Evolutionary conservation across 2,113 vertebrate genomes (phyloP).

Genomic region (Recurvirostra avosetta): DNA sequence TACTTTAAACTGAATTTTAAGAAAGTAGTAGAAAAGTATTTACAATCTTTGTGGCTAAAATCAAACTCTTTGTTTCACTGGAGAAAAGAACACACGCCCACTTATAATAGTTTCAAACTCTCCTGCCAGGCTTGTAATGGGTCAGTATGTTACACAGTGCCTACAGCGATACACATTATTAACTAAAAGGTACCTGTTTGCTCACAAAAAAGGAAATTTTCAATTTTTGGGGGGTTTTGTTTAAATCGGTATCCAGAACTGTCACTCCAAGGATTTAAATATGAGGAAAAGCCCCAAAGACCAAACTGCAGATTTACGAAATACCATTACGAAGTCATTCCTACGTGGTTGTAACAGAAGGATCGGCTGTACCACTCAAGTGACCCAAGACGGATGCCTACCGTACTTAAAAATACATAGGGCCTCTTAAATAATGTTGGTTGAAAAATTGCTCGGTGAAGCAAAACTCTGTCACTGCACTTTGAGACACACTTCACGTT

Average conservation of each 20-base stretch:
- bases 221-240: neutral
- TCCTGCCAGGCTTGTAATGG: neutral
- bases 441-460: neutral
- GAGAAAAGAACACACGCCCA: neutral
- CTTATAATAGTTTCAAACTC: neutral
- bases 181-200: too few species aligned
- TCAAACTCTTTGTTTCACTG: neutral
- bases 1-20: neutral
- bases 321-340: neutral
- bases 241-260: neutral
- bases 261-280: neutral
- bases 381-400: neutral
- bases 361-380: neutral
- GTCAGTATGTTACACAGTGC: neutral
- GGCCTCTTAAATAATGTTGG: neutral
- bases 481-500: neutral
- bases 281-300: neutral
- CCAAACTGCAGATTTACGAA: neutral
- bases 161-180: rapidly evolving
- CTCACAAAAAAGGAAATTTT: neutral
- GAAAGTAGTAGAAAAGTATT: neutral
- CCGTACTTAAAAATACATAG: neutral
- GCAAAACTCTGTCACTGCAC: neutral
- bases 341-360: rapidly evolving
- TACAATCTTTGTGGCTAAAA: neutral